Base-by-base conservation (phyloP, 2,888 invertebrate genomes). In the Orchesellides sinensis region DNA sequence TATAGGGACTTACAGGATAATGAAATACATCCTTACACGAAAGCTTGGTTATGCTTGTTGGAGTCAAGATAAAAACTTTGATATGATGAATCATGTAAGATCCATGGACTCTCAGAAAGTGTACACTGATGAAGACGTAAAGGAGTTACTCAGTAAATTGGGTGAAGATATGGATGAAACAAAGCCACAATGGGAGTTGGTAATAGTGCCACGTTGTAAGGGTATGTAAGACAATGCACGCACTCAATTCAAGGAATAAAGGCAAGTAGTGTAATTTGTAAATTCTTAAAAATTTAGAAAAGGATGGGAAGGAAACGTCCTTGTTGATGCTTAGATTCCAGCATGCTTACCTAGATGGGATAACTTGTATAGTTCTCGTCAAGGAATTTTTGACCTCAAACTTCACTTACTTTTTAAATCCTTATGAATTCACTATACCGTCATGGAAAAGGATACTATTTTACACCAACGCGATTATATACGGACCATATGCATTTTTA, bases 31-130 rank as follows among this genome's bases (percentile, higher is more conserved):
- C 1, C 10, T 61, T 1, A 29, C n/a, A 2, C 8, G 1, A 17
- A 29, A 29, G 23, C n/a, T 19, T 6, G 61, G 61, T 4, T 61
- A 61, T 17, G 29, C 61, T 19, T 61, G 61, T 32, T 61, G 61
- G 61, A 17, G 32, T 19, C 29, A 19, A 19, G 61, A 61, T 32
- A 6, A 32, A 19, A 2, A n/a, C 1, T 61, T 61, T 32, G 32
- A 32, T 32, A 1, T 10, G 10, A 19, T 3, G 1, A 61, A 61
- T 32, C 61, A 61, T 17, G 19, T 61, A n/a, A 14, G 61, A 17
- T n/a, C 32, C 2, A 2, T 40, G n/a, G 10, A 10, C 4, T 8
- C 40, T 8, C 2, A 8, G 1, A 23, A 14, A 27, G 14, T 25
- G 5, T 27, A n/a, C 14, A 8, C 27, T 21, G 23, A 56, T 14